Percentiles rank a stretch among this genome's conserved stretches.
Conservation (phyloP, 64 coral and sea anemone genomes). For the Dendrophyllia cribrosa region DNA sequence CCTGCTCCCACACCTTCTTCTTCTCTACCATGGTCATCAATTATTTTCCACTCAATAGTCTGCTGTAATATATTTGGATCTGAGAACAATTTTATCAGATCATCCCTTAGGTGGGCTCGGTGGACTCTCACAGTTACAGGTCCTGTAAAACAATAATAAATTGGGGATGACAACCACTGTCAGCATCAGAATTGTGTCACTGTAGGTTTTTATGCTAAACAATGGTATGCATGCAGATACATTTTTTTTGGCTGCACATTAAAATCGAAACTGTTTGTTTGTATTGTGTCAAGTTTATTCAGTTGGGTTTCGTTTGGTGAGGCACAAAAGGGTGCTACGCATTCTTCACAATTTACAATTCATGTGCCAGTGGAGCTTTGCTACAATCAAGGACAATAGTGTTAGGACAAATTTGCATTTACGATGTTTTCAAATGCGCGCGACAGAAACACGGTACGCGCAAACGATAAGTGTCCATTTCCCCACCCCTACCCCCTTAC, state of each 20-base stretch:
- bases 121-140: constrained; percentile 31
- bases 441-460: no score
- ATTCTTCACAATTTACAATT: constrained; percentile 17
- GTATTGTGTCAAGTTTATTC: no score
- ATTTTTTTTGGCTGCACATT: constrained; percentile 2
- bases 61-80: constrained; percentile 8
- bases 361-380: not conserved
- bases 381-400: not conserved
- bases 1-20: constrained; percentile 4
- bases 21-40: constrained; percentile 30
- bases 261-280: not conserved
- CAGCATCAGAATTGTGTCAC: not conserved
- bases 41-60: constrained; percentile 13
- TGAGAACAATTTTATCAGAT: constrained; percentile 38
- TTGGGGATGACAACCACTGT: not conserved
- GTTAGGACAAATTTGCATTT: no score
- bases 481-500: no score
- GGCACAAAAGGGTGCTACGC: not conserved
- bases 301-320: no score
- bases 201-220: constrained; percentile 8
- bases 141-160: constrained; percentile 25
- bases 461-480: no score
- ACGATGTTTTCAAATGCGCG: no score
- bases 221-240: not conserved
- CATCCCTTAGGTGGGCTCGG: constrained; percentile 24